These are phyloP conservation scores for Chrosomus eos DNA, from an alignment of 2,797 vertebrate genomes.

Conservation along the genomic window DNA sequence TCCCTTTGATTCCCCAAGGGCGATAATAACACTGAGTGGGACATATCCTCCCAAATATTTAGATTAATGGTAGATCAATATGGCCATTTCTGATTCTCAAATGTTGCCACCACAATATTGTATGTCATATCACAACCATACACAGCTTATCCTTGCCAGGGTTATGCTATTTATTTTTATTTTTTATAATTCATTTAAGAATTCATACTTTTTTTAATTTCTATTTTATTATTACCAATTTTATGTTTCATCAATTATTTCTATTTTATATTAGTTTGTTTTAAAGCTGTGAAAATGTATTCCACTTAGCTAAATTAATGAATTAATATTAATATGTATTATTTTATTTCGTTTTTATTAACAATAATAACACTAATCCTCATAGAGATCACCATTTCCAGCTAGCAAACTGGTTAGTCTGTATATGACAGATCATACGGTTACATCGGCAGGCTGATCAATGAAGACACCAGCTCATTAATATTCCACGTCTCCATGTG, in stretches of 20 bases:
- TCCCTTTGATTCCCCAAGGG: neutral
- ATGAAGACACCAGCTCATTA: slow-evolving; percentile 2
- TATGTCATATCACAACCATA: neutral
- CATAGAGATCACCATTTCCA: slow-evolving; percentile 6
- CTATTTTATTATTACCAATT: neutral
- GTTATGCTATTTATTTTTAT: neutral
- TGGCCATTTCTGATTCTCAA: neutral
- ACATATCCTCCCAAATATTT: neutral
- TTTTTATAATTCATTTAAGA: neutral
- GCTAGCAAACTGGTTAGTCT: neutral
- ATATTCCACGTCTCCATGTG: slow-evolving; percentile 27
- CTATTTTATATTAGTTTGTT: neutral
- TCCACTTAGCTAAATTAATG: too few species aligned
- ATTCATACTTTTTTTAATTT: neutral
- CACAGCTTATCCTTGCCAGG: neutral
- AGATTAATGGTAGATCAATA: neutral
- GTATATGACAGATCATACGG: neutral
- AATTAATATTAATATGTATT: too few species aligned
- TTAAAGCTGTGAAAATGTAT: neutral
- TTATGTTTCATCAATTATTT: neutral
- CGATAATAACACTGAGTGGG: neutral
- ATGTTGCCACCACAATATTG: neutral
- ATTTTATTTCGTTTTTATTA: neutral
- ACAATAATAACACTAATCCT: neutral
- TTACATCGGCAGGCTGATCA: neutral